Conservation (phyloP, 2,888 invertebrate species). For the Melanophora roralis region DNA sequence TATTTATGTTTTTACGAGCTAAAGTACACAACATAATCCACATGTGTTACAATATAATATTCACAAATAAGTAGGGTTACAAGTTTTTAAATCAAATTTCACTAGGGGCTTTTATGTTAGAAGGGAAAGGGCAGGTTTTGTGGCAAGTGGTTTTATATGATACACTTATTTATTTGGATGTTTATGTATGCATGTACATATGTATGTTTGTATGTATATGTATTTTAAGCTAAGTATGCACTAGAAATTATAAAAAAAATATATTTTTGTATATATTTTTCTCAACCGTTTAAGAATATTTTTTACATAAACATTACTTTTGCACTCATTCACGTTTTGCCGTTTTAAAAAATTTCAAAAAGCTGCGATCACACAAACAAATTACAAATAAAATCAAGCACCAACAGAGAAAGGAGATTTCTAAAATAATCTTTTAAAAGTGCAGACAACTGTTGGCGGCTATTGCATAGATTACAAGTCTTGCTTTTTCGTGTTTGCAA, state of each 20-base stretch:
- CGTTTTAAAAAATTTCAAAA: slow-evolving; percentile 22
- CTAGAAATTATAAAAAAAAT: no score
- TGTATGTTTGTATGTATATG: no score
- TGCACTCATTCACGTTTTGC: slow-evolving; percentile 26
- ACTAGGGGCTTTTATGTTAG: no score
- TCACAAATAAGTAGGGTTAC: slow-evolving; percentile 1
- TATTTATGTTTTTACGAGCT: neutral
- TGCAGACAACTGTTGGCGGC: slow-evolving; percentile 13
- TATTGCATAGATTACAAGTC: slow-evolving; percentile 38
- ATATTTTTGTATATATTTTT: no score
- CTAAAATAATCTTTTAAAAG: slow-evolving; percentile 1
- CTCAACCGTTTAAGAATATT: neutral
- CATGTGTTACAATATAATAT: slow-evolving; percentile 18
- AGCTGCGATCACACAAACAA: slow-evolving; percentile 8
- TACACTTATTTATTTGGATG: no score
- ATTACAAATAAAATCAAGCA: neutral
- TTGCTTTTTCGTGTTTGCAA: slow-evolving; percentile 62
- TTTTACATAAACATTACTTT: slow-evolving; percentile 26
- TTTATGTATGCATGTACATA: no score
- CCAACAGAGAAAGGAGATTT: neutral
- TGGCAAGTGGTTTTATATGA: no score
- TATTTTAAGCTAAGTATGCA: no score
- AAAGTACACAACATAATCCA: no score
- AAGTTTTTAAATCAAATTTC: no score
- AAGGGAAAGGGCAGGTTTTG: no score